Percentiles rank a stretch among this genome's conserved stretches.
Conservation (phyloP, 2,888 invertebrate genomes). For the Frankliniella intonsa region DNA sequence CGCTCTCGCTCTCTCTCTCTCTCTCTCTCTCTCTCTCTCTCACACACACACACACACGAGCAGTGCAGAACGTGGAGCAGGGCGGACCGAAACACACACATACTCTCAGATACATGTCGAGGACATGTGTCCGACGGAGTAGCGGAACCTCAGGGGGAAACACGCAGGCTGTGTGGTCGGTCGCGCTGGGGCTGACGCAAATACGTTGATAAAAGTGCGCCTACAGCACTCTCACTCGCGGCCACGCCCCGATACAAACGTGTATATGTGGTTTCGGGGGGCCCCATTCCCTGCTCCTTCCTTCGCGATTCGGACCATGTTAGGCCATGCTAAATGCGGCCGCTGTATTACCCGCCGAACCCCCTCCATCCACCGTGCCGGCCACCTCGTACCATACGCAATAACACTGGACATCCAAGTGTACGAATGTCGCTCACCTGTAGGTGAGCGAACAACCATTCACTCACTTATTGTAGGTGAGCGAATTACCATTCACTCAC, state of each 20-base stretch:
- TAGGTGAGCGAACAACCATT: no score
- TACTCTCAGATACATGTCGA: neutral
- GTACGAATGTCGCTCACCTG: no score
- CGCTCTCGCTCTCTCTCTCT: no score
- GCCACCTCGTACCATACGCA: no score
- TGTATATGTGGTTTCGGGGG: neutral
- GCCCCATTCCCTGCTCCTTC: neutral
- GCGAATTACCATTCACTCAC: no score
- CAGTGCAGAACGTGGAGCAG: neutral
- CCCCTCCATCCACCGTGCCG: no score
- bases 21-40: neutral
- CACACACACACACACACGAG: neutral
- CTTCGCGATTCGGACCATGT: no score
- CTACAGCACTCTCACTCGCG: no score
- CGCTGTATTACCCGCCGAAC: no score
- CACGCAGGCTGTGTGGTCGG: constrained; percentile 2
- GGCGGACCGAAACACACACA: constrained; percentile 4
- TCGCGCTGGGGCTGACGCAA: neutral
- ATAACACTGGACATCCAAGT: no score
- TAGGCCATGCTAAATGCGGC: neutral
- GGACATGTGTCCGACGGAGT: constrained; percentile 11
- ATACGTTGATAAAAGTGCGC: neutral
- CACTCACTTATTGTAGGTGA: no score
- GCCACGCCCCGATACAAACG: no score
- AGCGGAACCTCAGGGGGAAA: neutral